phyloP scores from a whole-genome alignment of 2,797 vertebrate species.

The Gadopsis marmoratus region DNA sequence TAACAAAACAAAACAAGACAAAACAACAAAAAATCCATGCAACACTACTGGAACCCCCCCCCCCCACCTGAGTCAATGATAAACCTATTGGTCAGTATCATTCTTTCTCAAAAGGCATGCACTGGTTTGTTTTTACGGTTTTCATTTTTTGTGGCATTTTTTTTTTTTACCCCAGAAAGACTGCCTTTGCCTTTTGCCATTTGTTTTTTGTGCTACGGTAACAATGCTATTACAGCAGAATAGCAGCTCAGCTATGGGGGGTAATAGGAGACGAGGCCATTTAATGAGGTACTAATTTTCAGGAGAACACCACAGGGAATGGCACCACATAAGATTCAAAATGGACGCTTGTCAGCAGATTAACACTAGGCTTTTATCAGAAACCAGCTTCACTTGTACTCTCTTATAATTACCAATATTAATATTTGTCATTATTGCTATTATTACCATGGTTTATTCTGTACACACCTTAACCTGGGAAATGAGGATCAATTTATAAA shows the following conservation, averaged over 20 bases:
- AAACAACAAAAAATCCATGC: constrained; percentile 37
- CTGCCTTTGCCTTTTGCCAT: constrained; percentile 68
- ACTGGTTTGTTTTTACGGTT: constrained; percentile 61
- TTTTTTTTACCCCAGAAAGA: constrained; percentile 46
- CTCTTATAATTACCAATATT: constrained; percentile 80
- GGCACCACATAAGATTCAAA: constrained; percentile 62
- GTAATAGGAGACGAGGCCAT: constrained; percentile 69
- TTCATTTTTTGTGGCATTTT: constrained; percentile 48
- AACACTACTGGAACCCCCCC: constrained; percentile 38
- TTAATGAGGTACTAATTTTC: constrained; percentile 80
- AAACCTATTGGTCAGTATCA: constrained; percentile 55
- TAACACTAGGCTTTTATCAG: constrained; percentile 78
- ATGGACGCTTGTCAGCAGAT: constrained; percentile 70
- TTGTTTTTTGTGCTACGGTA: constrained; percentile 62
- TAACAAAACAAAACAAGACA: constrained; percentile 63
- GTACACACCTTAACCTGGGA: constrained; percentile 91
- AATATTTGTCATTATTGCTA: constrained; percentile 81
- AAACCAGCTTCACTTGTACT: constrained; percentile 83
- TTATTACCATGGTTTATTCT: constrained; percentile 83
- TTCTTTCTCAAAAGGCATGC: constrained; percentile 64
- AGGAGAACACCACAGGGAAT: constrained; percentile 72
- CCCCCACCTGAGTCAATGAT: constrained; percentile 33
- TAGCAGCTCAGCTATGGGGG: constrained; percentile 75
- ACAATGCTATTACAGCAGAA: constrained; percentile 79
- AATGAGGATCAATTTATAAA: constrained; percentile 94